Percentiles rank a stretch among this genome's conserved stretches.
Evolutionary conservation across 2,888 invertebrate genomes (phyloP).

Genomic region (Chrysopilus asiliformis): DNA sequence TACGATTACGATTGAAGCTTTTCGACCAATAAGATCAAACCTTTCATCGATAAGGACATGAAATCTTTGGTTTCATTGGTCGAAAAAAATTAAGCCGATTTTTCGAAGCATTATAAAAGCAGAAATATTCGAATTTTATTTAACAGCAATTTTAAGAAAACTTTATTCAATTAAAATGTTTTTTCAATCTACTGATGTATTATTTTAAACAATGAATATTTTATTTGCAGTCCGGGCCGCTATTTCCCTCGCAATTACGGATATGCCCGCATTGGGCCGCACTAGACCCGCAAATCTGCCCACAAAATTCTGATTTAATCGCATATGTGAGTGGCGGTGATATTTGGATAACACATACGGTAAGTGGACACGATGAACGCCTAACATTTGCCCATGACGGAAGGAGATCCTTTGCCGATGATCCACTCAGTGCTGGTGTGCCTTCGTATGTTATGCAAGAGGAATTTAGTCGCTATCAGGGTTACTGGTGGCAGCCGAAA

Average conservation of each 20-base stretch:
- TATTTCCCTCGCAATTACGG: conserved; percentile 52
- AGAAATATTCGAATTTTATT: background rate
- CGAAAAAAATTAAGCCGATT: background rate
- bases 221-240: conserved; percentile 36
- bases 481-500: conserved; percentile 96
- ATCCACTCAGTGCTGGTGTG: conserved; percentile 83
- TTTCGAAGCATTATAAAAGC: background rate
- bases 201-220: too few relatives aligned
- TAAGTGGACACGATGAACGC: conserved; percentile 52
- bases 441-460: conserved; percentile 98
- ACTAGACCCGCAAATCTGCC: conserved; percentile 60
- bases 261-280: conserved; percentile 53
- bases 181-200: too few relatives aligned
- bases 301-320: conserved; percentile 50
- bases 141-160: too few relatives aligned
- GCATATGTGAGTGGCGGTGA: conserved; percentile 85
- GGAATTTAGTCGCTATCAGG: conserved; percentile 91
- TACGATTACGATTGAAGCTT: too few relatives aligned
- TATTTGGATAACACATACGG: conserved; percentile 65
- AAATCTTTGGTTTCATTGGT: background rate
- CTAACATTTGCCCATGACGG: conserved; percentile 58
- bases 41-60: too few relatives aligned
- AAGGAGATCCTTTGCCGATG: conserved; percentile 55
- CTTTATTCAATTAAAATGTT: too few relatives aligned
- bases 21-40: too few relatives aligned